phyloP scores from a whole-genome alignment of 2,113 vertebrate genomes.

The Symphodus melops region DNA sequence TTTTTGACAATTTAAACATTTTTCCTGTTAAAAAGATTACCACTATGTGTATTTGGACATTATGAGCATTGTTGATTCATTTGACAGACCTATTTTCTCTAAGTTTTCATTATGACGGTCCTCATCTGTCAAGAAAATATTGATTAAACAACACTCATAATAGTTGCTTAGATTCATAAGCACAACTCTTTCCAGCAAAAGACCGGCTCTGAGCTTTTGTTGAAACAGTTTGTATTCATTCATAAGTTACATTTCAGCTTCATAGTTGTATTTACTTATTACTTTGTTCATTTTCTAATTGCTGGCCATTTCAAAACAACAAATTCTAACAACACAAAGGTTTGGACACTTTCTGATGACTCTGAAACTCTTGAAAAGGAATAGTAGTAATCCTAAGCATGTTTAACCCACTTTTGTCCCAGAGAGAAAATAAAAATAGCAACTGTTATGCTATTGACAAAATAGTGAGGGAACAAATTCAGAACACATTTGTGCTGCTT shows the following conservation, averaged over 20 bases:
- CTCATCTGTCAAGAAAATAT: too few relatives aligned
- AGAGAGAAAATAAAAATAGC: too few relatives aligned
- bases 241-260: neutral
- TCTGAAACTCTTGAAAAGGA: constrained; percentile 11
- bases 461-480: neutral
- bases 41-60: too few relatives aligned
- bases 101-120: too few relatives aligned
- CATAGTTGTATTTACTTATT: neutral
- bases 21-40: too few relatives aligned
- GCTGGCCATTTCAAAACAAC: constrained; percentile 18
- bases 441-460: too few relatives aligned
- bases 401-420: too few relatives aligned
- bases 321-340: constrained; percentile 15
- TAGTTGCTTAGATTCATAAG: neutral
- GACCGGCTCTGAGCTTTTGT: neutral
- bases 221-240: neutral
- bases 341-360: constrained; percentile 13
- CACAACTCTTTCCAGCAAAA: neutral
- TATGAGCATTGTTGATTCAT: too few relatives aligned
- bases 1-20: too few relatives aligned
- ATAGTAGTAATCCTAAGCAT: constrained; percentile 1
- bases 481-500: neutral
- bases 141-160: too few relatives aligned
- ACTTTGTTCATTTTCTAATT: neutral
- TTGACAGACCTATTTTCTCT: too few relatives aligned